These are phyloP conservation scores for Theropithecus gelada DNA, from an alignment of 2,113 vertebrate species.

Conservation along the genomic window DNA sequence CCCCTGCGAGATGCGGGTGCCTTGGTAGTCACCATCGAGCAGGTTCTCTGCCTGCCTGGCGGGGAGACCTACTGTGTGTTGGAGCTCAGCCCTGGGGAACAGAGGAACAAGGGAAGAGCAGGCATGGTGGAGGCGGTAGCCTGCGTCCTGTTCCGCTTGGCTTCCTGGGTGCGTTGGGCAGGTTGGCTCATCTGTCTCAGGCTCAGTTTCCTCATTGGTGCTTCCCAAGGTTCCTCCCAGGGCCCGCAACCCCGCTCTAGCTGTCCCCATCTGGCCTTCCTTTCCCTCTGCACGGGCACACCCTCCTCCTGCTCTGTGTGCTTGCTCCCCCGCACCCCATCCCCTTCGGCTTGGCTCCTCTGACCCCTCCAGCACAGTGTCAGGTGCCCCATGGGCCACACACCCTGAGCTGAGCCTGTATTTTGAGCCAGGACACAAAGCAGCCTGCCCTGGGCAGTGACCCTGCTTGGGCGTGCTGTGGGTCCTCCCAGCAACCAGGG, in stretches of 20 bases:
- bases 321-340: fast-evolving
- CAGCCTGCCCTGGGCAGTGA: background rate
- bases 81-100: background rate
- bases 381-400: fast-evolving
- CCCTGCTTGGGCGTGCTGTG: fast-evolving
- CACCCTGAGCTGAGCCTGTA: background rate
- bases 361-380: fast-evolving
- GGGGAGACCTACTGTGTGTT: background rate
- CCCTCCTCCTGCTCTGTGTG: no score
- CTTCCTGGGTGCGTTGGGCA: background rate
- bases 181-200: fast-evolving
- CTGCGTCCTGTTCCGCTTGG: background rate
- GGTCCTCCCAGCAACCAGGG: background rate
- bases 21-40: fast-evolving
- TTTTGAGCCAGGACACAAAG: background rate
- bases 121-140: background rate
- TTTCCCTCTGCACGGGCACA: background rate
- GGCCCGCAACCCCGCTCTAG: fast-evolving
- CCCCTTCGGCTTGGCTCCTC: background rate
- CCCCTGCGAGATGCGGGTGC: slow-evolving; percentile 1
- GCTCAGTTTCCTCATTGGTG: background rate
- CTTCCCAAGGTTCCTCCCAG: fast-evolving
- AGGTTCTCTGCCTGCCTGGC: fast-evolving
- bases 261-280: background rate
- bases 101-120: fast-evolving